Evolutionary conservation across 2,113 vertebrate genomes (phyloP).

Genomic region (Choloepus hoffmanni): DNA sequence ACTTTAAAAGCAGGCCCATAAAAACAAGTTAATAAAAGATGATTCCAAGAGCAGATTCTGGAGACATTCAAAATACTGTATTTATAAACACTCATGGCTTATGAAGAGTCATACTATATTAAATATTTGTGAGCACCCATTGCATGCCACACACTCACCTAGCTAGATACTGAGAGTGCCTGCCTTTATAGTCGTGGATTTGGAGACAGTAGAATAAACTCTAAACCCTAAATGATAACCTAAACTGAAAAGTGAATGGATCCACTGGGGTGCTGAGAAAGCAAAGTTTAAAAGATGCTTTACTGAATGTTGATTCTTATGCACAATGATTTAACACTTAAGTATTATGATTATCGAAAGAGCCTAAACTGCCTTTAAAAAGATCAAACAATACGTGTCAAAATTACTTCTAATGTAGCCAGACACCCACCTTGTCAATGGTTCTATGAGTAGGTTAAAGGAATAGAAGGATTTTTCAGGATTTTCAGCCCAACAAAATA

Average conservation of each 20-base stretch:
- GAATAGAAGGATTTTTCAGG: background rate
- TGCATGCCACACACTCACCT: background rate
- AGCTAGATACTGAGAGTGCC: slow-evolving; percentile 22
- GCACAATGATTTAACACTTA: background rate
- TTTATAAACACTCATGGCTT: slow-evolving; percentile 51
- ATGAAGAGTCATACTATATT: background rate
- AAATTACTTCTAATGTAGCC: background rate
- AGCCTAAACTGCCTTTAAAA: background rate
- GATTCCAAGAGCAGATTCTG: background rate
- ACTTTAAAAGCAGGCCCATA: slow-evolving; percentile 16
- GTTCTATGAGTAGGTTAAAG: background rate
- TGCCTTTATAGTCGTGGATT: background rate
- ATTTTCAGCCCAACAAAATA: background rate
- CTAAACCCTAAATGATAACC: background rate
- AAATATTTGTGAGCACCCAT: slow-evolving; percentile 15
- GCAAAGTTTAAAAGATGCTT: slow-evolving; percentile 9
- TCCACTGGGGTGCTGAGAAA: background rate
- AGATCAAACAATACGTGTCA: background rate
- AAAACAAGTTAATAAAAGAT: slow-evolving; percentile 39
- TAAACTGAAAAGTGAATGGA: background rate
- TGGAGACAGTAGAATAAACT: slow-evolving; percentile 17
- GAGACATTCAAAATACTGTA: slow-evolving; percentile 24
- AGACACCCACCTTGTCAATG: background rate
- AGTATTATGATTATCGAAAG: background rate
- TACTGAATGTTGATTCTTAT: background rate